These are phyloP conservation scores for Pararge aegeria DNA, from an alignment of 1,140 invertebrate species.

Conservation along the genomic window DNA sequence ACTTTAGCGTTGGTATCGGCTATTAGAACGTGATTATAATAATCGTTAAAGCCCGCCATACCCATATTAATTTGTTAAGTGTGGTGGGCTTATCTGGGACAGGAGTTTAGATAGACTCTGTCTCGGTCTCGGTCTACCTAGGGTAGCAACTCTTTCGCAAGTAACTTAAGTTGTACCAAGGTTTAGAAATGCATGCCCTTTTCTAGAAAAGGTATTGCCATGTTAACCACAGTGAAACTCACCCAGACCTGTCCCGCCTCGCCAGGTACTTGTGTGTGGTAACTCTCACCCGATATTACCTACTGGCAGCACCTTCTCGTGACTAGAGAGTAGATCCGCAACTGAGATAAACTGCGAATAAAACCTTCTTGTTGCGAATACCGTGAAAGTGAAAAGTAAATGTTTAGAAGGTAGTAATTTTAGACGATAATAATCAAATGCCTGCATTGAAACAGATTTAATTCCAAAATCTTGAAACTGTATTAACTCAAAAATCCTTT, in stretches of 20 bases:
- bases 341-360: not conserved
- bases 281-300: not conserved
- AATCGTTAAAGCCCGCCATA: too few relatives aligned
- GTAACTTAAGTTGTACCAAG: constrained; percentile 7
- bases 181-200: constrained; percentile 5
- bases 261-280: not conserved
- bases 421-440: too few relatives aligned
- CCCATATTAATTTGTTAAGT: too few relatives aligned
- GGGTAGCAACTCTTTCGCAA: too few relatives aligned
- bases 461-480: too few relatives aligned
- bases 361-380: not conserved
- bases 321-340: not conserved
- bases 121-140: too few relatives aligned
- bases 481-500: too few relatives aligned
- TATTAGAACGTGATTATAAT: too few relatives aligned
- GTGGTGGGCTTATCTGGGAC: too few relatives aligned
- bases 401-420: not conserved
- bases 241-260: not conserved
- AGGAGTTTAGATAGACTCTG: too few relatives aligned
- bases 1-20: too few relatives aligned
- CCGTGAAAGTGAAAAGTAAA: not conserved
- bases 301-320: not conserved
- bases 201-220: not conserved
- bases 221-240: not conserved
- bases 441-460: too few relatives aligned